Conservation (phyloP, 1,140 invertebrate genomes). For the Drosophila jambulina region DNA sequence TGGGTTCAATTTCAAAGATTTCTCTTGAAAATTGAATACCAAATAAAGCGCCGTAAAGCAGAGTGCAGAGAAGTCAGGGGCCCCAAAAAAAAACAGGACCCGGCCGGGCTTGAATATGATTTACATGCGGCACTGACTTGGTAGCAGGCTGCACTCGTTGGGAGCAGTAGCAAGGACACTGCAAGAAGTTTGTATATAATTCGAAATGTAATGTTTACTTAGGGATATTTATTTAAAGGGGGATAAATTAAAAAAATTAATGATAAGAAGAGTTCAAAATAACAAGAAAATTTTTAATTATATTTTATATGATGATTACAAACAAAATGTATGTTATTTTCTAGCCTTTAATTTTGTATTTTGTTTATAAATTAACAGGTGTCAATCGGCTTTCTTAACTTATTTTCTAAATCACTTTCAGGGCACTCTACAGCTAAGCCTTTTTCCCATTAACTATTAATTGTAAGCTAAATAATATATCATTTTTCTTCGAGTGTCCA, state of each 20-base stretch:
- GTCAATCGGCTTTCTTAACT: accelerated
- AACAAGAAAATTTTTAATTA: too few relatives aligned
- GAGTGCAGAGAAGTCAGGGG: constrained; percentile 26
- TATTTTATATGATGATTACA: too few relatives aligned
- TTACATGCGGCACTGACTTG: constrained; percentile 66
- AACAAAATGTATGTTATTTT: background rate
- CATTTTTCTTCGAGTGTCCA: constrained; percentile 20
- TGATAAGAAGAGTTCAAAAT: background rate
- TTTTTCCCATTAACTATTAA: background rate
- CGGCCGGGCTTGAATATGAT: constrained; percentile 66
- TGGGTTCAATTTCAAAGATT: constrained; percentile 59
- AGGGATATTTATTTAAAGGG: background rate
- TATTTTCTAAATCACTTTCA: background rate
- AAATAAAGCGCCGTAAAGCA: constrained; percentile 72
- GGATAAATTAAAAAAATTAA: too few relatives aligned
- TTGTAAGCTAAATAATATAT: background rate
- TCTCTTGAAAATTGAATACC: constrained; percentile 65
- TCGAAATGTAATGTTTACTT: background rate
- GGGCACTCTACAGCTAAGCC: background rate
- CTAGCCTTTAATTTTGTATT: background rate
- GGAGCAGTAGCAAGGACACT: constrained; percentile 11
- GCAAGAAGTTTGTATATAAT: background rate
- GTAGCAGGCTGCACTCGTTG: constrained; percentile 29
- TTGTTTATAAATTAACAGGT: background rate
- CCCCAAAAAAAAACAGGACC: constrained; percentile 25